Percentiles rank a stretch among this genome's conserved stretches.
These are phyloP conservation scores for Chascanopsetta lugubris DNA, from an alignment of 2,113 vertebrate genomes.

Conservation along the genomic window DNA sequence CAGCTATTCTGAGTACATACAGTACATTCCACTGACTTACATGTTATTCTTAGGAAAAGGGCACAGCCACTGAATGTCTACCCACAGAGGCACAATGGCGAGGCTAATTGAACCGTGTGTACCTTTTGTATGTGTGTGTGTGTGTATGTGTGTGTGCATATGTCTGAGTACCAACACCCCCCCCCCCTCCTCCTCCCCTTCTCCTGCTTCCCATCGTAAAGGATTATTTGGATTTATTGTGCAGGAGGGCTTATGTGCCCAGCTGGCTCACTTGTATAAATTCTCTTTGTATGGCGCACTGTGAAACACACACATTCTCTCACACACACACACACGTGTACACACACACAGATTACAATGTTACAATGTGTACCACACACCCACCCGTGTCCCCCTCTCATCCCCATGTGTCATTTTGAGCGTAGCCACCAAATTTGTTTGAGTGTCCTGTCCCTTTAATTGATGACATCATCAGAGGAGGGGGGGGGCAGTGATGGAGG, in stretches of 20 bases:
- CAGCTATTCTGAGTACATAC: constrained; percentile 74
- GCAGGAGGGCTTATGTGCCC: constrained; percentile 80
- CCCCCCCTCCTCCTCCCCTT: constrained; percentile 33
- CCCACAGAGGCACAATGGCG: constrained; percentile 59
- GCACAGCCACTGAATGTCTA: constrained; percentile 62
- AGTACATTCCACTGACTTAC: constrained; percentile 71
- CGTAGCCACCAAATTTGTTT: constrained; percentile 29
- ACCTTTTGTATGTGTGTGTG: constrained; percentile 42
- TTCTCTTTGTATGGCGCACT: constrained; percentile 76
- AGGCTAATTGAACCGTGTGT: constrained; percentile 66
- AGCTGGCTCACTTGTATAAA: constrained; percentile 78
- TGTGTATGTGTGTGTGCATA: constrained; percentile 19
- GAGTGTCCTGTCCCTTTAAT: constrained; percentile 64
- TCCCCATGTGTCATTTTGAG: constrained; percentile 23
- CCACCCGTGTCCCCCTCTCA: constrained; percentile 11
- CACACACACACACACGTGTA: constrained; percentile 26
- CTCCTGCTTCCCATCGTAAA: constrained; percentile 72
- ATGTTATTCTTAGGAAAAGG: constrained; percentile 69
- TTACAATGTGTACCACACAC: constrained; percentile 1
- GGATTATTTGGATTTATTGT: constrained; percentile 85
- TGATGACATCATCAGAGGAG: constrained; percentile 66
- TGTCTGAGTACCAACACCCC: constrained; percentile 48
- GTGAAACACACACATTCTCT: constrained; percentile 33
- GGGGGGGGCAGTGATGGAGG: constrained; percentile 51
- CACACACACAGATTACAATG: neutral